Base-by-base conservation (phyloP, 2,797 vertebrate genomes). In the Avahi laniger region DNA sequence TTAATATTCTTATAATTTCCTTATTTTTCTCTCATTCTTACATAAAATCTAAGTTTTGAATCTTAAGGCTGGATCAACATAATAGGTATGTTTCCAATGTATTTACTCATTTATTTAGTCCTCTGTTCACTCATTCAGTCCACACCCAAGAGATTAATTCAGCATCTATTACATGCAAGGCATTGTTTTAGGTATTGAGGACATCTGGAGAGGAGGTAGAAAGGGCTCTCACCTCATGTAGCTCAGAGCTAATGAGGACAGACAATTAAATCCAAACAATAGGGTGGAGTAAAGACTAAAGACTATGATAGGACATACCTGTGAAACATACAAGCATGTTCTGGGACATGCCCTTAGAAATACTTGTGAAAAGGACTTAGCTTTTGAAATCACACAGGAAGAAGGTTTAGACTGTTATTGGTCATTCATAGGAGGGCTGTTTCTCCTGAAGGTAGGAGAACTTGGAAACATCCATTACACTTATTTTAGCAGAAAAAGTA, bases 401-500 rank as follows among this genome's bases (percentile, higher is more conserved):
- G 76, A 90, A 5, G 35, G 54, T 81, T 89, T 72, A 87, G 91
- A 78, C 2, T 89, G 59, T 85, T 61, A 59, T 12, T 92, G 76
- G 76, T 69, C 50, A 69, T 89, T 96, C 76, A 67, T 63, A 70
- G 0, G n/a, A 80, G 20, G 24, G 38, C 3, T 87, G 17, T 87
- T 95, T 97, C 89, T 93, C 50, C 15, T 48, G 70, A 95, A 86
- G 41, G 72, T 41, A 76, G 78, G 72, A 90, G 33, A 86, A 86
- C 72, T 86, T 93, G 87, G 67, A 95, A 94, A 91, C 63, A 96
- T 30, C 76, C 59, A 87, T 80, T 87, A 79, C 15, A 82, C 46
- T 89, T 87, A 94, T 91, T 96, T 97, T 91, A 89, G 83, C 91
- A 95, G 76, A 52, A 95, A 94, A 96, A 97, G 46, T 91, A 80